Base-by-base conservation (phyloP, 2,888 invertebrate species). In the Nezara viridula region DNA sequence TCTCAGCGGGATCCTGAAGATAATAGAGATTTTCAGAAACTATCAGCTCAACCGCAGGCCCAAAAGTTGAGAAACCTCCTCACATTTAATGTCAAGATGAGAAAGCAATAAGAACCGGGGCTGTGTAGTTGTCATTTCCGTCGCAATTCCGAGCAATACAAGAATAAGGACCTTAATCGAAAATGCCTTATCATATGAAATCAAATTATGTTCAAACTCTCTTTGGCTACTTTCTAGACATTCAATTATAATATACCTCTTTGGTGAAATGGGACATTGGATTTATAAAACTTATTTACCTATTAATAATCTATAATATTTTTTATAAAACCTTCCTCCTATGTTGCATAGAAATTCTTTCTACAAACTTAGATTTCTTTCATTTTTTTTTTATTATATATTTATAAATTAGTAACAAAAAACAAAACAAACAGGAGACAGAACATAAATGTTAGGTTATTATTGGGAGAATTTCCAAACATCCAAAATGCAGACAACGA, bases 21-120 rank as follows among this genome's bases (percentile, higher is more conserved):
- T 73, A 73, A 73, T 73, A 37, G 66, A 73, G 66, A 73, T 73
- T 73, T 73, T 73, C 66, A 73, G 66, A 73, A 73, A 73, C 66
- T 37, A 73, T 73, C 66, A 73, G 66, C 32, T 37, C 66, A 73
- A 73, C 66, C 66, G 66, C 66, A 73, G 66, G 66, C 37, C 37
- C 27, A 73, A 73, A 73, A 73, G 37, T 73, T 73, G 66, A 9
- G 32, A 73, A 73, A 73, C 66, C 37, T 21, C 66, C 32, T 73
- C 14, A 37, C 66, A 73, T 73, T 37, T 73, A 73, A 73, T 73
- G 66, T 37, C 66, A 37, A 21, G 66, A 73, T 37, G 66, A 73
- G 66, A 73, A 73, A 73, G 66, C 27, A 73, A 73, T 73, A 73
- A 32, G 66, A 73, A 73, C 37, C 66, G 66, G 66, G 37, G 66